Conservation (phyloP, 2,888 invertebrate species). For the Meteorus cinctellus region DNA sequence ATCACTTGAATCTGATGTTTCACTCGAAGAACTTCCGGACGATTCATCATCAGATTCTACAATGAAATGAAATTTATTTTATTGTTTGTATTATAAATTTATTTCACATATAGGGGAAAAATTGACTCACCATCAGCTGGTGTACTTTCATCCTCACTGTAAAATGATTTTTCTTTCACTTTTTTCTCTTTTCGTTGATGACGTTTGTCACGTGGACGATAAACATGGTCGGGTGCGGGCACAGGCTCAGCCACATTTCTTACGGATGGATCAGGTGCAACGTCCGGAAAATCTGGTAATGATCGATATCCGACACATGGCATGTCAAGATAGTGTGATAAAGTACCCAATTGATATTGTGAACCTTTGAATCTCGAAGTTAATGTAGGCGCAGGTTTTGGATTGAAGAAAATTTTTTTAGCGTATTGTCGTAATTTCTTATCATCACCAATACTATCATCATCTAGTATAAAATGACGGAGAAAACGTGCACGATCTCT, state of each 20-base stretch:
- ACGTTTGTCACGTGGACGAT: slow-evolving; percentile 56
- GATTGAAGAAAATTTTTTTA: slow-evolving; percentile 89
- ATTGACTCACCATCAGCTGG: slow-evolving; percentile 62
- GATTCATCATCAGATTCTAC: slow-evolving; percentile 67
- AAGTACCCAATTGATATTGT: slow-evolving; percentile 92
- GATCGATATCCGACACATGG: slow-evolving; percentile 91
- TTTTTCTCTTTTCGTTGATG: slow-evolving; percentile 69
- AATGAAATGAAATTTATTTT: neutral
- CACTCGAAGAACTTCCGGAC: slow-evolving; percentile 69
- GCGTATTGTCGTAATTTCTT: slow-evolving; percentile 79
- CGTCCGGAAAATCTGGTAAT: slow-evolving; percentile 87
- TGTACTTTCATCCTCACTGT: slow-evolving; percentile 73
- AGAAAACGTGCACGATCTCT: slow-evolving; percentile 95
- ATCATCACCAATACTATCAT: slow-evolving; percentile 73
- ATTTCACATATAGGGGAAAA: neutral
- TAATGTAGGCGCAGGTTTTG: slow-evolving; percentile 94
- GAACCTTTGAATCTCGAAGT: slow-evolving; percentile 88
- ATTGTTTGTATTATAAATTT: slow-evolving; percentile 31
- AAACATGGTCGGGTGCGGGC: slow-evolving; percentile 59
- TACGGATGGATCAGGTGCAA: slow-evolving; percentile 83
- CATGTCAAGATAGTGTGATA: slow-evolving; percentile 94
- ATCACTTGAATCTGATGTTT: slow-evolving; percentile 58
- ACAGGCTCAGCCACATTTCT: slow-evolving; percentile 80
- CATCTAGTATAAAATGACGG: slow-evolving; percentile 84
- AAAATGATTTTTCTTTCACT: slow-evolving; percentile 80